Base-by-base conservation (phyloP, 2,113 vertebrate species). In the Oriolus oriolus region DNA sequence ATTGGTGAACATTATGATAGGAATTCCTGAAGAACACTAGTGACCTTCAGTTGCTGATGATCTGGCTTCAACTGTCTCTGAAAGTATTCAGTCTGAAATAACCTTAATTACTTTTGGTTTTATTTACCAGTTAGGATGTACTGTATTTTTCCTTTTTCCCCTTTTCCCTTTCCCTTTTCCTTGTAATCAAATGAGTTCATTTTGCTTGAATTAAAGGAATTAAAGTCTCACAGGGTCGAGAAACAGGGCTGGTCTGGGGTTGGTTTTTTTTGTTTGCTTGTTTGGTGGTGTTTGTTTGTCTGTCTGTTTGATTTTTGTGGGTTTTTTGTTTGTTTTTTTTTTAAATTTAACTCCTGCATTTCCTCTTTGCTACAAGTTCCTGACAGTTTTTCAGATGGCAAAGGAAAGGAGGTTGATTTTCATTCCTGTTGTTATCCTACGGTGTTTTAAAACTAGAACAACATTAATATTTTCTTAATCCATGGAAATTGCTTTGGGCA, bases 41-140 rank as follows among this genome's bases (percentile, higher is more conserved):
- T 6, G 7, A 92, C 31, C 19, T 78, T 64, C 75, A 82, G 31
- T n/a, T 66, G 16, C 16, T 59, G 26, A 53, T 20, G 30, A 60
- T 30, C 16, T 59, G 60, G 8, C 4, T 68, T 54, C 23, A 75
- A 82, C 27, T 79, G 6, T 70, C 24, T 49, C 59, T 74, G n/a
- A 49, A 89, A 27, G 9, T 33, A 45, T n/a, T 83, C 27, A 44
- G 11, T 31, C 13, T 37, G 19, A 26, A 74, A 77, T 49, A 74
- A 65, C 8, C 8, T 73, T 61, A 49, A 52, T 41, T 42, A 26
- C 0, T 35, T 28, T 49, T 35, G 41, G 33, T 30, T 42, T 37
- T 16, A 30, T 11, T 10, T 54, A 20, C 9, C 8, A 52, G 1
- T 49, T 49, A 33, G 4, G 11, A 80, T 0, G 1, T 14, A n/a